These are phyloP conservation scores for Odontophorus gujanensis DNA, from an alignment of 2,113 vertebrate species.

Conservation along the genomic window DNA sequence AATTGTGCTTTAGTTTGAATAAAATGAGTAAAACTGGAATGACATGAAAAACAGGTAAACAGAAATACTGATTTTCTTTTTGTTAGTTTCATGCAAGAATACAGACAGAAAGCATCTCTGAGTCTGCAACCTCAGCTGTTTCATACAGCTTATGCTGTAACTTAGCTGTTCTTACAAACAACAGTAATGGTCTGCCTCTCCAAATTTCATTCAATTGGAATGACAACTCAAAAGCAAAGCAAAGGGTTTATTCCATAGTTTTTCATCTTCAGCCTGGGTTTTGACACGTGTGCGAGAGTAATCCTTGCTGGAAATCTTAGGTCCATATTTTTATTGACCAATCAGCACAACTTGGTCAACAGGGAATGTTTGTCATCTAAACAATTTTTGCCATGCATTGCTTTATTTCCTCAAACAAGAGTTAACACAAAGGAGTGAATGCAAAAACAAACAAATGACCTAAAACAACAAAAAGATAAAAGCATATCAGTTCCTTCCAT, in stretches of 20 bases:
- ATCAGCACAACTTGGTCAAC: not conserved
- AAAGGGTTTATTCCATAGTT: not conserved
- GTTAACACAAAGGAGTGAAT: not conserved
- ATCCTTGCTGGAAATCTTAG: not conserved
- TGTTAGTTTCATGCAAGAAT: not conserved
- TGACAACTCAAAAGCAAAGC: not conserved
- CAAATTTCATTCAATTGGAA: not conserved
- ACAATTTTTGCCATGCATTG: not conserved
- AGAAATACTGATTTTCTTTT: accelerated
- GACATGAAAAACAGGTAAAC: not conserved
- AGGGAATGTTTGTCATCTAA: not conserved
- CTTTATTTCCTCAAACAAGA: not conserved
- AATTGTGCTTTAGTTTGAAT: not conserved
- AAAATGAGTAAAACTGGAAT: not conserved
- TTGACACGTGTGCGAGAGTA: not conserved
- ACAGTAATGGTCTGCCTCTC: not conserved
- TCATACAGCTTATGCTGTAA: not conserved
- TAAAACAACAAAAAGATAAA: not conserved
- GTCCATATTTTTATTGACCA: not conserved
- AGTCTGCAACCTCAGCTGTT: not conserved
- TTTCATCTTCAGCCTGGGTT: too few relatives aligned
- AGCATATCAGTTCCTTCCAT: not conserved
- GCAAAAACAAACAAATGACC: not conserved
- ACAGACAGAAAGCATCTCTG: not conserved
- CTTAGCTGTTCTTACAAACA: not conserved